A percentile compares a stretch with the other conserved stretches of the same genome.
phyloP scores from a whole-genome alignment of 2,113 vertebrate species.

The Rhabdomys dilectus region DNA sequence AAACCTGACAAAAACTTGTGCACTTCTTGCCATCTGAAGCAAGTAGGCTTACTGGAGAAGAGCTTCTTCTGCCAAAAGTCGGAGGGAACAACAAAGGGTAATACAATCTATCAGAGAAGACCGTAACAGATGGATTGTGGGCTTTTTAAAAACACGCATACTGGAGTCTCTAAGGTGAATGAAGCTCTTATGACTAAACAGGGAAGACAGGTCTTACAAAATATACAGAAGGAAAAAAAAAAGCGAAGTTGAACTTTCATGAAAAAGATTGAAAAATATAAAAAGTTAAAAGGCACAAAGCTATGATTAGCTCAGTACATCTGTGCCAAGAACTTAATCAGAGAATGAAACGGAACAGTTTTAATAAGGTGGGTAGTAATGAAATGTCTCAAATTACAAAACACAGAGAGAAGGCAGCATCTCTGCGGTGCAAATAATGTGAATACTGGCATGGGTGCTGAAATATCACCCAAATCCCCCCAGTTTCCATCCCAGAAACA shows the following conservation, averaged over 20 bases:
- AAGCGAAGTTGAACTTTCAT: slow-evolving; percentile 53
- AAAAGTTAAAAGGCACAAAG: slow-evolving; percentile 62
- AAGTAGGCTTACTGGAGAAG: slow-evolving; percentile 67
- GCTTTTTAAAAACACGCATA: slow-evolving; percentile 66
- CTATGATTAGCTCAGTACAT: slow-evolving; percentile 59
- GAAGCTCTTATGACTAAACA: slow-evolving; percentile 71
- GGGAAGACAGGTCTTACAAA: slow-evolving; percentile 74
- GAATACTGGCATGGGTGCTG: neutral
- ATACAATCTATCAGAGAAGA: slow-evolving; percentile 74
- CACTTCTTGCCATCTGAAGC: slow-evolving; percentile 60
- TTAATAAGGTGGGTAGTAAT: slow-evolving; percentile 61
- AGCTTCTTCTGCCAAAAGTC: slow-evolving; percentile 75
- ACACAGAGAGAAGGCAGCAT: neutral
- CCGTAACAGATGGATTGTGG: slow-evolving; percentile 81
- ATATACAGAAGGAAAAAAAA: neutral
- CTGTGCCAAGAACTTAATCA: slow-evolving; percentile 70
- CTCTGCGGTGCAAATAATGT: neutral
- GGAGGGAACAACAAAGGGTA: slow-evolving; percentile 74
- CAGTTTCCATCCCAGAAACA: slow-evolving; percentile 36
- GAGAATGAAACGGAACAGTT: slow-evolving; percentile 57
- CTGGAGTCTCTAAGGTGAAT: slow-evolving; percentile 78
- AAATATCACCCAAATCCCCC: neutral
- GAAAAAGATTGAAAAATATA: slow-evolving; percentile 61
- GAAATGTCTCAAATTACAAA: slow-evolving; percentile 30
- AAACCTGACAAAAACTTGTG: slow-evolving; percentile 50